These are phyloP conservation scores for Phyllopteryx taeniolatus DNA, from an alignment of 2,113 vertebrate genomes.

Conservation along the genomic window DNA sequence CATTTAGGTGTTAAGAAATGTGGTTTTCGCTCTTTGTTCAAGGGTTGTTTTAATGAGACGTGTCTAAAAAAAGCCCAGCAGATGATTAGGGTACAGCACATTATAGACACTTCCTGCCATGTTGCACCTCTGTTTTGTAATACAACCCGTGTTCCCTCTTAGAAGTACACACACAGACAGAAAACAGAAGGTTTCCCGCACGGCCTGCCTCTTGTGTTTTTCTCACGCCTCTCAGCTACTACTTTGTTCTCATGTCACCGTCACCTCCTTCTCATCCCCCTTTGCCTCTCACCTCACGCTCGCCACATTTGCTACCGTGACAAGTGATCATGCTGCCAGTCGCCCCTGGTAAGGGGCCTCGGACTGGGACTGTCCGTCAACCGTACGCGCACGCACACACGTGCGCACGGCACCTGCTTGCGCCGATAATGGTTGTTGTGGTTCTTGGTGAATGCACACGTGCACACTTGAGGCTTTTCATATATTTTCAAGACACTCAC, in stretches of 20 bases:
- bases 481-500: background rate
- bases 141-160: too few relatives aligned
- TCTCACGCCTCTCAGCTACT: background rate
- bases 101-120: too few relatives aligned
- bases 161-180: background rate
- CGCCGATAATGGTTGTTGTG: conserved; percentile 2
- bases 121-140: too few relatives aligned
- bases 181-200: background rate
- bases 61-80: conserved; percentile 1
- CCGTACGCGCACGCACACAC: background rate
- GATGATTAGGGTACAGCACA: too few relatives aligned
- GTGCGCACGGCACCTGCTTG: background rate
- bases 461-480: background rate
- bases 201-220: conserved; percentile 7
- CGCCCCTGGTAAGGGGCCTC: conserved; percentile 32
- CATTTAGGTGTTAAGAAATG: background rate
- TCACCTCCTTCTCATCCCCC: background rate
- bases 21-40: conserved; percentile 12
- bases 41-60: background rate
- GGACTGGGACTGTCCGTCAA: conserved; percentile 5
- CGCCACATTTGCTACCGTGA: conserved; percentile 19
- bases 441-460: background rate
- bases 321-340: conserved; percentile 19
- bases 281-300: conserved; percentile 19
- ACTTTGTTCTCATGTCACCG: conserved; percentile 9